Base-by-base conservation (phyloP, 2,113 vertebrate species). In the Zosterops japonicus region DNA sequence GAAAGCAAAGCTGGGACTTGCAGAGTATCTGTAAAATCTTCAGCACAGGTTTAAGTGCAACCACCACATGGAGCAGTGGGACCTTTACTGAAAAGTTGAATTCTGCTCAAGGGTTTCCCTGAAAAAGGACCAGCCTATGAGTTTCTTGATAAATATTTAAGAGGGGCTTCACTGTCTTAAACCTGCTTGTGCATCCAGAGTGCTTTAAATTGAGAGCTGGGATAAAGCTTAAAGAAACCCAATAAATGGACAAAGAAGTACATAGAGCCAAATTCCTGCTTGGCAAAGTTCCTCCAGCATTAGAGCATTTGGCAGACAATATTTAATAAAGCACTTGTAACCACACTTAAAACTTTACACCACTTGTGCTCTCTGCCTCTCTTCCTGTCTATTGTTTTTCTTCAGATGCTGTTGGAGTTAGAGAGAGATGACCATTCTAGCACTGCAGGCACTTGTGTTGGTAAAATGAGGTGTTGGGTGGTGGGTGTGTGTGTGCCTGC, bases 241-340 rank as follows among this genome's bases (percentile, higher is more conserved):
- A 13, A 39, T 46, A 89, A 95, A 76, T 29, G 46, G 57, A 95
- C 87, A 91, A 94, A 93, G 57, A 65, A 70, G 25, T 0, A 1
- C 12, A 29, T 11, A 24, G 63, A 91, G 89, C 87, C 95, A 97
- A 93, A 91, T 88, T 87, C 57, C 68, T 79, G 6, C 41, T 84
- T 95, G 94, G 91, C 89, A 72, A 83, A 93, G 35, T 53, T 91
- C 67, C 50, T 69, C 28, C 46, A 83, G 52, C 1, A 0, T 81
- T 49, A 87, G 52, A 94, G 35, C n/a, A 55, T 65, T 87, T 90
- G 91, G 67, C 10, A 2, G 53, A 33, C 17, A 41, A 41, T 85
- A 65, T 77, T 92, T 87, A 93, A 83, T 79, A 91, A 94, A 93
- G n/a, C 28, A 22, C 56, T 91, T 49, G 52, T 17, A 70, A 50